A percentile compares a stretch with the other conserved stretches of the same genome.
Evolutionary conservation across 2,113 vertebrate genomes (phyloP).

Genomic region (Nibea albiflora): DNA sequence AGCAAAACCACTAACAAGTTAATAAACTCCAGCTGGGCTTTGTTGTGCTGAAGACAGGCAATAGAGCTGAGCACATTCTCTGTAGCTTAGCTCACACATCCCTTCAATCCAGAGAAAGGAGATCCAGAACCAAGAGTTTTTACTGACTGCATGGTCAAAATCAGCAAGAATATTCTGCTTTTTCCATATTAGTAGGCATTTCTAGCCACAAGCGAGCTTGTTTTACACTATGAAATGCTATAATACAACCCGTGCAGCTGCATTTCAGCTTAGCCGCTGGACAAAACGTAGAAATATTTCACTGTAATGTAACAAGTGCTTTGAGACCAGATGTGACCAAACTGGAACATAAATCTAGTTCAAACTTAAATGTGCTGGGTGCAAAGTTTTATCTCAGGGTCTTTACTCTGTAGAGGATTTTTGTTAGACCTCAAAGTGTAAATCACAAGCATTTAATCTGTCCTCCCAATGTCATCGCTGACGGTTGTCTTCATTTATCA

Average conservation of each 20-base stretch:
- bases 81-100: constrained; percentile 65
- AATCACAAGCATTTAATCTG: neutral
- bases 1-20: constrained; percentile 77
- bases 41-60: constrained; percentile 63
- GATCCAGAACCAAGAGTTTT: constrained; percentile 21
- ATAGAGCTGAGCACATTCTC: constrained; percentile 70
- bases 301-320: neutral
- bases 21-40: constrained; percentile 79
- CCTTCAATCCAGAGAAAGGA: constrained; percentile 28
- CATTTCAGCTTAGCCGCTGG: neutral
- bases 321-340: constrained; percentile 22
- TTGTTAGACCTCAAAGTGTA: constrained; percentile 2
- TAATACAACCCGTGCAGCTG: neutral
- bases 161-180: constrained; percentile 9
- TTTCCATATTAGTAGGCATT: neutral
- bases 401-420: neutral
- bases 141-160: neutral
- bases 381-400: neutral
- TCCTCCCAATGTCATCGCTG: neutral
- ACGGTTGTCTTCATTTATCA: neutral
- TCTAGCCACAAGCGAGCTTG: neutral
- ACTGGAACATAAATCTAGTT: constrained; percentile 17
- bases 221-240: neutral
- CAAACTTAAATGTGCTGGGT: constrained; percentile 3
- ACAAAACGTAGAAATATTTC: neutral